Conservation (phyloP, 2,797 vertebrate species). For the Knipowitschia caucasica region DNA sequence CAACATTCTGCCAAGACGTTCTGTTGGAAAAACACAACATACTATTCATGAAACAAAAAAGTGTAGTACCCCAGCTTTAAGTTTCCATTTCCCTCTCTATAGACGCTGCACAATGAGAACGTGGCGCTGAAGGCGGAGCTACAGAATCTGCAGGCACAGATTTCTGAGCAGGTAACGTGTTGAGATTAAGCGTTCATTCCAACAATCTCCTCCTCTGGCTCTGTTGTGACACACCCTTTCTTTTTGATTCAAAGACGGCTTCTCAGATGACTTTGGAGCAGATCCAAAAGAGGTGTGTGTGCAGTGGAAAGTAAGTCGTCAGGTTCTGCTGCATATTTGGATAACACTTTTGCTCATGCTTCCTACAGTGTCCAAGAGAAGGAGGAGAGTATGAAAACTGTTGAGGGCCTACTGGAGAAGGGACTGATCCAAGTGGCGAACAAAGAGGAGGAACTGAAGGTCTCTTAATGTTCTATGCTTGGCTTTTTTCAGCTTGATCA, state of each 20-base stretch:
- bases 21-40: too few relatives aligned
- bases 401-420: slow-evolving; percentile 89
- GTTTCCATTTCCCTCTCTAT: slow-evolving; percentile 18
- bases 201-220: neutral
- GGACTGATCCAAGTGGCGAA: slow-evolving; percentile 95
- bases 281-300: slow-evolving; percentile 87
- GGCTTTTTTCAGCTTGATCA: too few relatives aligned
- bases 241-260: slow-evolving; percentile 48
- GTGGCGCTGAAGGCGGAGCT: slow-evolving; percentile 87
- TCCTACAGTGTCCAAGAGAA: slow-evolving; percentile 82
- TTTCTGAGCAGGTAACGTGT: slow-evolving; percentile 87
- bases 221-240: slow-evolving; percentile 27
- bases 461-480: slow-evolving; percentile 37
- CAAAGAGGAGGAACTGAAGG: slow-evolving; percentile 91
- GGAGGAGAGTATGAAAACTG: slow-evolving; percentile 91
- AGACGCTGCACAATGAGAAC: slow-evolving; percentile 92
- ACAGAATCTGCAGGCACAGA: slow-evolving; percentile 86
- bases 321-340: slow-evolving; percentile 6
- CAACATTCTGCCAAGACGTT: too few relatives aligned
- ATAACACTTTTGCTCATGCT: slow-evolving; percentile 7
- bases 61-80: too few relatives aligned
- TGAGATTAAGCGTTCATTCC: neutral
- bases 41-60: too few relatives aligned
- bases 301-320: neutral
- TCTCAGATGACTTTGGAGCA: slow-evolving; percentile 82